A percentile compares a stretch with the other conserved stretches of the same genome.
phyloP scores from a whole-genome alignment of 2,113 vertebrate species.

The Panthera leo region DNA sequence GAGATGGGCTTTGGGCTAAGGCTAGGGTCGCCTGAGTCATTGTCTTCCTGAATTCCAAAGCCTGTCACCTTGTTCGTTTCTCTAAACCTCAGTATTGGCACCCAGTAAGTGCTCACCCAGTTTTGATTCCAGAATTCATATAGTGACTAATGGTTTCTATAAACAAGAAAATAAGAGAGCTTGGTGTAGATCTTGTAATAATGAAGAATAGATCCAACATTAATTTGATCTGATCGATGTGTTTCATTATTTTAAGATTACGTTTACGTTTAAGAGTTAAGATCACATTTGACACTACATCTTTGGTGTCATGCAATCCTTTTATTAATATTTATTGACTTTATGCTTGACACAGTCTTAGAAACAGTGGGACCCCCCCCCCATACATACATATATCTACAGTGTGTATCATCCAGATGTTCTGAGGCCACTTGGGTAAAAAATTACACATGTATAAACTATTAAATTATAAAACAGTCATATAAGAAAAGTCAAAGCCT shows the following conservation, averaged over 20 bases:
- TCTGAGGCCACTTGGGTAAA: neutral
- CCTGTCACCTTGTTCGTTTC: neutral
- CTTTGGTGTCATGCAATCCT: neutral
- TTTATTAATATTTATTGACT: neutral
- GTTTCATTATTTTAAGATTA: constrained; percentile 5
- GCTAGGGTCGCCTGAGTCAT: neutral
- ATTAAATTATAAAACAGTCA: neutral
- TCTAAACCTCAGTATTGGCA: neutral
- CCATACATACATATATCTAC: neutral
- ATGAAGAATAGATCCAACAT: neutral
- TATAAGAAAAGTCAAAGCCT: neutral
- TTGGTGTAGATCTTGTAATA: neutral
- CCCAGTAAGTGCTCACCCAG: neutral
- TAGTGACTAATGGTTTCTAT: neutral
- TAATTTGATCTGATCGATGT: neutral
- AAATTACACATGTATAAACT: neutral
- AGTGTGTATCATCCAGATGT: neutral
- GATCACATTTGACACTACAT: neutral
- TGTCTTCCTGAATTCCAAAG: neutral
- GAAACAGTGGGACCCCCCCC: neutral
- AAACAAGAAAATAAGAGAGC: neutral
- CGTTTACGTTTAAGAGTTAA: neutral
- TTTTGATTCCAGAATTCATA: neutral
- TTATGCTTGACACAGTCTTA: neutral
- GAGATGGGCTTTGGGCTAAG: neutral